Evolutionary conservation across 1,140 invertebrate species (phyloP), one percentile per base, ranked within the genome.

Genomic region (Drosophila kanapiae): DNA sequence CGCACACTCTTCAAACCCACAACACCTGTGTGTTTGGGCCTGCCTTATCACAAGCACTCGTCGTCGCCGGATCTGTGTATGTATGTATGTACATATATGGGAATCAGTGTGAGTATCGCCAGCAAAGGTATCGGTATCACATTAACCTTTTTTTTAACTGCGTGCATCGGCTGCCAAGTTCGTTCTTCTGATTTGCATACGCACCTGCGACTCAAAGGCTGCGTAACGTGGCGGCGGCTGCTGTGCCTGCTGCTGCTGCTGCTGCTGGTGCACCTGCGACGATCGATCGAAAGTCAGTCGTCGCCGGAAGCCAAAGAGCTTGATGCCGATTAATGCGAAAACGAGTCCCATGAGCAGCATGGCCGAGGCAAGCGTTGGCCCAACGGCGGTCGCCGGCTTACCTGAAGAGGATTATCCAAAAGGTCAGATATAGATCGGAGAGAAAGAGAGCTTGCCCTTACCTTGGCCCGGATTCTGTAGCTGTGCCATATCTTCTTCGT

Each of bases 271-370:
- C 37, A 47, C 65, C 23, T 37, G 59, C 29, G 64, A 67, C 29
- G 64, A 67, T 45, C 71, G 75, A 16, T 91, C 77, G 35, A 93
- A 93, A 27, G 75, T 80, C 16, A 94, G 64, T 3, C 91, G 86
- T 8, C 93, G 93, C 57, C 93, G 91, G 72, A 94, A 94, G 71
- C 93, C 92, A 79, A 93, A 93, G 38, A 94, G 74, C 53, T 93
- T 93, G 35, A 93, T 92, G 53, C 92, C 92, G 13, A 93, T 48
- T 60, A 93, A 51, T 0, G 81, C 75, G 4, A 90, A 65, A n/a
- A 93, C 61, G 13, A 93, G 64, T 35, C 91, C 80, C 56, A 85
- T 5, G 23, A 93, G 63, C 31, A 90, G 45, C 74, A 90, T 67
- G 27, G 45, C 47, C 43, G 84, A 68, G 59, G 65, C 78, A 10